A percentile compares a stretch with the other conserved stretches of the same genome.
Evolutionary conservation across 2,113 vertebrate species (phyloP).

Genomic region (Pachypanchax playfairii): DNA sequence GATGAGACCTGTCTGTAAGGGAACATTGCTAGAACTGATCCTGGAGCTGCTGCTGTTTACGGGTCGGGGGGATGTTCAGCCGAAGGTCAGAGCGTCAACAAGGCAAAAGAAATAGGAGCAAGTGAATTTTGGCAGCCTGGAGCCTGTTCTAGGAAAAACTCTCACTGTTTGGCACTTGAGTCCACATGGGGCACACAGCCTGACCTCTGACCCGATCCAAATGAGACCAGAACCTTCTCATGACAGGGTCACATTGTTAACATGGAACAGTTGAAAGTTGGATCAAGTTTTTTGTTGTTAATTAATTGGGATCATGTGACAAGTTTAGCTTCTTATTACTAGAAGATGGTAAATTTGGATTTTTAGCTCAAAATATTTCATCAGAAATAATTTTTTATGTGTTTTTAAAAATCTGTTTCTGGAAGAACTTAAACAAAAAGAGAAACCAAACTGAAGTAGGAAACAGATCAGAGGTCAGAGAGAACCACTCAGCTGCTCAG

Average conservation of each 20-base stretch:
- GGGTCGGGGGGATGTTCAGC: not conserved
- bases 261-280: too few relatives aligned
- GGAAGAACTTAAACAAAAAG: too few relatives aligned
- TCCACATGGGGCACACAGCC: slow-evolving; percentile 3
- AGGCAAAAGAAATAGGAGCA: slow-evolving; percentile 39
- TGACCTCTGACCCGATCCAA: slow-evolving; percentile 15
- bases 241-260: too few relatives aligned
- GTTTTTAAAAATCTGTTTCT: too few relatives aligned
- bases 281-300: too few relatives aligned
- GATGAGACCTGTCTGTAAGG: too few relatives aligned
- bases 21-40: not conserved
- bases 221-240: not conserved
- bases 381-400: too few relatives aligned
- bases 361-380: too few relatives aligned
- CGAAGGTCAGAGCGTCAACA: slow-evolving; percentile 21
- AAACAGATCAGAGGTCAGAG: not conserved
- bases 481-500: not conserved
- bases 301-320: too few relatives aligned
- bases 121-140: slow-evolving; percentile 41
- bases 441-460: too few relatives aligned
- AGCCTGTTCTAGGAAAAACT: slow-evolving; percentile 7
- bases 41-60: not conserved
- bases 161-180: slow-evolving; percentile 73
- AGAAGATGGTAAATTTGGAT: too few relatives aligned
- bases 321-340: too few relatives aligned